phyloP scores from a whole-genome alignment of 2,888 invertebrate genomes.

The Atherix ibis region DNA sequence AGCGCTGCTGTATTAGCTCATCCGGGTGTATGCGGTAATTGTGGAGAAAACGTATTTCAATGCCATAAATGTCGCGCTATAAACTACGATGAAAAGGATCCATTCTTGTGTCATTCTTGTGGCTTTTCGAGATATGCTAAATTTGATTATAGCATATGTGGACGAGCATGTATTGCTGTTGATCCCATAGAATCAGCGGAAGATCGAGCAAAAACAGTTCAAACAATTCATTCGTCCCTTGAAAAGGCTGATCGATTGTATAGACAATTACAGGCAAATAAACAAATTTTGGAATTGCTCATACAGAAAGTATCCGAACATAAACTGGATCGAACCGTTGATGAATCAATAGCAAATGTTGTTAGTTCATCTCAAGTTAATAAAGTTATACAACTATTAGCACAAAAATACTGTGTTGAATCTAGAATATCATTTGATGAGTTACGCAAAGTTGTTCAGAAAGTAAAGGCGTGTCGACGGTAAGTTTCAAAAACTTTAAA shows the following conservation, averaged over 20 bases:
- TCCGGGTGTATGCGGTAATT: conserved; percentile 77
- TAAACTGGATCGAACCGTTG: conserved; percentile 45
- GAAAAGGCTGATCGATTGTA: conserved; percentile 93
- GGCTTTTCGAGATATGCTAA: conserved; percentile 99
- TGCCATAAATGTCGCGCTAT: conserved; percentile 98
- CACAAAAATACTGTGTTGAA: conserved; percentile 89
- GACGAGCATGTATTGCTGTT: conserved; percentile 86
- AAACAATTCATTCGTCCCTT: conserved; percentile 73
- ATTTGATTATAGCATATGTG: conserved; percentile 87
- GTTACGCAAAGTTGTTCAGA: conserved; percentile 75
- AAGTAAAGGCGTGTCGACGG: conserved; percentile 77
- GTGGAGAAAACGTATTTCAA: conserved; percentile 95
- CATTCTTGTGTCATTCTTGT: conserved; percentile 96
- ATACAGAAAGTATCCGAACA: conserved; percentile 81
- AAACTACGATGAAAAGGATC: conserved; percentile 98
- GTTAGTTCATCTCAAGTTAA: conserved; percentile 55
- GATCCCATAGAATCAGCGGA: conserved; percentile 96
- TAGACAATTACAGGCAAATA: conserved; percentile 75
- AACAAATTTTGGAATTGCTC: conserved; percentile 74
- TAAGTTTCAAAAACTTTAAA: conserved; percentile 17
- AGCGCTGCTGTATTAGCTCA: conserved; percentile 94
- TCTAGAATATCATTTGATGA: conserved; percentile 92
- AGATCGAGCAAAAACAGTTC: conserved; percentile 87
- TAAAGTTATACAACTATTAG: conserved; percentile 81
- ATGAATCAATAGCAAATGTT: conserved; percentile 38